Conservation (phyloP, 2,113 vertebrate genomes). For the Dinomys branickii region DNA sequence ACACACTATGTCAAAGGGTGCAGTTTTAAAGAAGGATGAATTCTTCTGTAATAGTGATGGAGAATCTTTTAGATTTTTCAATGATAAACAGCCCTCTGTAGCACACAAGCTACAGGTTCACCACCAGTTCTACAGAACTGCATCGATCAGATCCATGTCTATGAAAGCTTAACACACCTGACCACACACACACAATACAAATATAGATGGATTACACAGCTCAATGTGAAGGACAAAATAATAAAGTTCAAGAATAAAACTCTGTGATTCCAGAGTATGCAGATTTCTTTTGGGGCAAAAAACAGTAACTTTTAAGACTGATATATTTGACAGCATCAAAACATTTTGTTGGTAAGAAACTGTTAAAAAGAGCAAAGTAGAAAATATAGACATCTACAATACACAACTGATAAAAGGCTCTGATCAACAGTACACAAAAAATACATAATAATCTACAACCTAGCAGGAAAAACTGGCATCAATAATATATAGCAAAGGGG, state of each 20-base stretch:
- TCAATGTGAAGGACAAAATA: background rate
- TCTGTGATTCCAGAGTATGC: background rate
- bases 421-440: background rate
- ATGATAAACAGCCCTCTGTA: background rate
- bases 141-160: background rate
- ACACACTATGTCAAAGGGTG: background rate
- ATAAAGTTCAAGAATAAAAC: background rate
- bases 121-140: background rate
- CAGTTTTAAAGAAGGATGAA: background rate
- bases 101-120: background rate
- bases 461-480: background rate
- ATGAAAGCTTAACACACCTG: background rate
- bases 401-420: background rate
- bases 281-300: background rate
- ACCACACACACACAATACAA: background rate
- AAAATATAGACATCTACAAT: background rate
- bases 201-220: background rate
- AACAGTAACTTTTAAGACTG: background rate
- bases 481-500: background rate
- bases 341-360: background rate
- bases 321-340: background rate
- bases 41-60: background rate
- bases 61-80: background rate
- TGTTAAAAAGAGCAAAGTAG: background rate
- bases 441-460: background rate